Evolutionary conservation across 1,140 invertebrate species (phyloP), one percentile per base, ranked within the genome.

Genomic region (Macrosteles quadrilineatus): DNA sequence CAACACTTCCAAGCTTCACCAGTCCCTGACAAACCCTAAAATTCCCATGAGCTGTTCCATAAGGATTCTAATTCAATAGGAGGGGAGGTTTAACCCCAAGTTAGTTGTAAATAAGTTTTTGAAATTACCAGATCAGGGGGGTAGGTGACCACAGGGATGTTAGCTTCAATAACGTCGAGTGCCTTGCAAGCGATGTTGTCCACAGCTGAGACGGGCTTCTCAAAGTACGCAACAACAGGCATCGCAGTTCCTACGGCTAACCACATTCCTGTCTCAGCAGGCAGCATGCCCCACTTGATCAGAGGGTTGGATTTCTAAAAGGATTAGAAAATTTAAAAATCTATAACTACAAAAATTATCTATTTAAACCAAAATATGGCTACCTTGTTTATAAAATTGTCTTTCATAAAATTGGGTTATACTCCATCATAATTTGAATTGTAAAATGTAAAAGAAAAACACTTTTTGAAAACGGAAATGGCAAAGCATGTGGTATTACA

Each of bases 181-280:
- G 89, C 89, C 76, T 87, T 89, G 77, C 90, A 92, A 40, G 92
- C 83, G 25, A 92, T 81, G 50, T 84, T 84, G 78, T 93, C 91
- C 14, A 93, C 83, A 17, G 86, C 87, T 2, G 83, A 81, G 1
- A 93, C 84, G 0, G 91, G 90, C 0, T 83, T 82, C 76, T 90
- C 87, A 23, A 92, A 80, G 1, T 88, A 78, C 45, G 84, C 82
- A 6, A 92, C 86, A 0, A 88, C 87, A 4, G 91, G 90, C 40
- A 85, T 81, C 0, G 90, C 86, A 4, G 87, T 80, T 50, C 88
- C 88, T n/a, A 89, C 82, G 6, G 88, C 88, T 0, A 85, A 83
- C 21, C 84, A 81, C 11, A 92, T 78, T 0, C 90, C 89, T 27
- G 83, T 83, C 79, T 93, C 91, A 0, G 90, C 90, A 23, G 88